Evolutionary conservation across 1,140 invertebrate genomes (phyloP), one percentile per base, ranked within the genome.

Genomic region (Thalassaphorura encarpata): DNA sequence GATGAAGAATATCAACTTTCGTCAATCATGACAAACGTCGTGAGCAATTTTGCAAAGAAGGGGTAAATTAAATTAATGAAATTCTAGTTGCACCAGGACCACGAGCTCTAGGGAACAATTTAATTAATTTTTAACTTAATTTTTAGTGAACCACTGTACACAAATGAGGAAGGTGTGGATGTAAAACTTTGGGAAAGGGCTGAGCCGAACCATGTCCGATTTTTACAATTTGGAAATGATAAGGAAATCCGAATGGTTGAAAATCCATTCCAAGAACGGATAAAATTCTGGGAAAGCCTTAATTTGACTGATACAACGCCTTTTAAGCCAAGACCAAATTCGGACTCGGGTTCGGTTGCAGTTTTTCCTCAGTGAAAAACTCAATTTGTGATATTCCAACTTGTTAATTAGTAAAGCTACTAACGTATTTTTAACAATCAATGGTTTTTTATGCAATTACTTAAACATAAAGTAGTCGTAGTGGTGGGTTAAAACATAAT

Each of bases 281-380:
- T 56, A 16, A 28, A 49, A 47, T 59, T 64, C 51, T 64, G 62
- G 62, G 56, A 60, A 40, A 56, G 19, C n/a, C 29, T 61, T 2
- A 33, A 18, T 29, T 23, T 23, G 18, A 6, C 23, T 29, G 50
- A 52, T 52, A 18, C 29, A 5, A 52, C 50, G 6, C 50, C 50
- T 8, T 41, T 52, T 42, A 48, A 48, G 26, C 42, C 42, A 8
- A 36, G 8, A 8, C 8, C 42, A 18, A n/a, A 43, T 23, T 43
- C 42, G 11, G 11, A 43, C 11, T 43, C 11, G 8, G 18, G 42
- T 43, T 13, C 6, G 19, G 16, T 43, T 18, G 11, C 18, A 11
- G 33, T 16, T 15, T 31, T 8, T n/a, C 3, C 29, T 16, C 4
- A 24, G 42, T 19, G 19, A 42, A 15, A 19, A 53, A 5, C 21